Base-by-base conservation (phyloP, 30 jellyfish, hydroid and myxozoan genomes). In the Aurelia aurita region DNA sequence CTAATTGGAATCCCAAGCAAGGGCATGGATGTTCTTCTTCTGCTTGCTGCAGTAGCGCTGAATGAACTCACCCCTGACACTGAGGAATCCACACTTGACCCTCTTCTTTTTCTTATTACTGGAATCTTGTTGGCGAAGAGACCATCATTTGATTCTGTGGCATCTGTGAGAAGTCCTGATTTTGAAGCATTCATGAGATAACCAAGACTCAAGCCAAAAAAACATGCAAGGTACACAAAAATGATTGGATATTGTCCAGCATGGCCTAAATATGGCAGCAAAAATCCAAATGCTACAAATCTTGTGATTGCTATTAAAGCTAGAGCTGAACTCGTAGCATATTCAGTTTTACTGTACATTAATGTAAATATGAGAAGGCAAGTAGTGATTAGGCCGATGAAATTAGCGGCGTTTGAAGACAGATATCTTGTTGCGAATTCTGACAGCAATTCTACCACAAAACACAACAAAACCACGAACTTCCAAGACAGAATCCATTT, bases 21-120 rank as follows among this genome's bases (percentile, higher is more conserved):
- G 11, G 98, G 98, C 87, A 91, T 68, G 4, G 98, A 91, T 15
- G 93, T 91, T 34, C 98, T 35, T 87, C 98, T 79, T 22, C 88
- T 85, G 72, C 64, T 54, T 2, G 90, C 91, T 27, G 90, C 91
- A 23, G 90, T 44, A 47, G 82, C 68, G 22, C 82, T 68, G 54
- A 72, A 67, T 5, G 91, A 20, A 47, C 87, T 83, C 80, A 82
- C 58, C 8, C 82, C 84, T 49, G 91, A 75, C 22, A 62, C 77
- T 0, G 80, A 64, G 46, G 90, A 71, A 23, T 90, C 97, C 21
- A 90, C 86, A 67, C 97, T 90, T 12, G 97, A 90, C 21, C 95
- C 97, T 60, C 97, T 61, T 45, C 97, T 26, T 75, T 82, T 90
- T 44, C 97, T 61, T 44, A 90, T 90, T 28, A 90, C 87, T 0